phyloP scores from a whole-genome alignment of 2,888 invertebrate genomes.

The Reticulitermes lucifugus region DNA sequence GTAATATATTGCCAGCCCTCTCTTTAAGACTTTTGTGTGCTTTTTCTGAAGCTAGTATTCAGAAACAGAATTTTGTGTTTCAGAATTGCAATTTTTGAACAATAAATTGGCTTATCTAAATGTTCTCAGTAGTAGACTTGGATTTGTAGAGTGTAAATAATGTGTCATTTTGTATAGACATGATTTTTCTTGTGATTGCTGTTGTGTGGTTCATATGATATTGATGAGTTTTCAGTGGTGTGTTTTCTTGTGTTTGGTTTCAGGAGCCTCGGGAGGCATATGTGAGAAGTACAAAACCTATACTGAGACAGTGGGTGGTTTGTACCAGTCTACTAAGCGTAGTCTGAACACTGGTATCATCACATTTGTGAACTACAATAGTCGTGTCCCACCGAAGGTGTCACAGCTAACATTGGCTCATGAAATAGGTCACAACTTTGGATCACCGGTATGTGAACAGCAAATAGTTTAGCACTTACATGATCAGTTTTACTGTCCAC shows the following conservation, averaged over 20 bases:
- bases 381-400: conserved; percentile 95
- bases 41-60: not conserved
- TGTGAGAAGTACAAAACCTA: conserved; percentile 98
- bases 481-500: too few species aligned
- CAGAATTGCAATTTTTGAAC: not conserved
- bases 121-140: too few species aligned
- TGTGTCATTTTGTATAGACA: too few species aligned
- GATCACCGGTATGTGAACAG: conserved; percentile 84
- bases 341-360: conserved; percentile 99
- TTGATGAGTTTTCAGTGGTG: conserved; percentile 17
- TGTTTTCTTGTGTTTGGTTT: conserved; percentile 50
- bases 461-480: too few species aligned
- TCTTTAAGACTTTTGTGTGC: too few species aligned
- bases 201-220: too few species aligned
- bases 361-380: conserved; percentile 98
- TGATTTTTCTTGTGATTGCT: too few species aligned
- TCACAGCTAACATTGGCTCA: conserved; percentile 98
- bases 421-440: conserved; percentile 99
- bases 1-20: not conserved
- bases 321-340: conserved; percentile 93
- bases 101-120: too few species aligned
- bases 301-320: conserved; percentile 94
- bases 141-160: too few species aligned
- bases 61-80: not conserved
- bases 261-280: conserved; percentile 97